Conservation (phyloP, 2,797 vertebrate genomes). For the Adrianichthys oophorus region DNA sequence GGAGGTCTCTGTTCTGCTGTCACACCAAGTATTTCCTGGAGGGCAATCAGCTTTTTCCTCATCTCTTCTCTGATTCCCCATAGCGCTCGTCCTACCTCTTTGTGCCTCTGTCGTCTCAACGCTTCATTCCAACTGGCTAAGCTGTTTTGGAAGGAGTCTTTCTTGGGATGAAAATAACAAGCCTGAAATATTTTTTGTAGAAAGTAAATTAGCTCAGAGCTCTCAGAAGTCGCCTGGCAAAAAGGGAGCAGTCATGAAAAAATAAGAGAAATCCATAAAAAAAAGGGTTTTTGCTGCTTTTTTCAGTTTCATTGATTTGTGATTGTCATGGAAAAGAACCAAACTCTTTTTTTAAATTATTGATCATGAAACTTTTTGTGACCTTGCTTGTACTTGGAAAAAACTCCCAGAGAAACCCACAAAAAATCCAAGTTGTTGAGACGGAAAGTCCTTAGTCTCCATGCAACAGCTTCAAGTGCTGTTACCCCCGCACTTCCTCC, state of each 20-base stretch:
- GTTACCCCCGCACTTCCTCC: slow-evolving; percentile 41
- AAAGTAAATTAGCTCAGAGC: slow-evolving; percentile 32
- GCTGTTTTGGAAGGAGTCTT: slow-evolving; percentile 70
- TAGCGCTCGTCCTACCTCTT: slow-evolving; percentile 44
- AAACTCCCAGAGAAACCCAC: slow-evolving; percentile 9
- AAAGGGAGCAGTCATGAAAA: slow-evolving; percentile 7
- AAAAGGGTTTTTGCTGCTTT: not conserved
- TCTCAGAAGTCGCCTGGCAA: slow-evolving; percentile 28
- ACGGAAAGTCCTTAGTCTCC: slow-evolving; percentile 32
- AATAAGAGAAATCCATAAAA: not conserved
- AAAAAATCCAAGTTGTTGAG: slow-evolving; percentile 28
- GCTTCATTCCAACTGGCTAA: slow-evolving; percentile 70
- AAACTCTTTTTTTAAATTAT: not conserved
- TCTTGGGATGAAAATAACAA: slow-evolving; percentile 72
- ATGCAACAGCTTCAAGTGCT: slow-evolving; percentile 58
- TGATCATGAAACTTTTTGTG: slow-evolving; percentile 24
- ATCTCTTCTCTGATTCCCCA: slow-evolving; percentile 43
- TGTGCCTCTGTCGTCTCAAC: slow-evolving; percentile 42
- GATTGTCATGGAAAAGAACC: not conserved
- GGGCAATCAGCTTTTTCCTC: slow-evolving; percentile 73
- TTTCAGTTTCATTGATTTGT: slow-evolving; percentile 1
- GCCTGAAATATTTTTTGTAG: slow-evolving; percentile 28
- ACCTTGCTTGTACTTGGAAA: slow-evolving; percentile 56
- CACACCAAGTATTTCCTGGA: slow-evolving; percentile 79
- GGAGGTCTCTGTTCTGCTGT: slow-evolving; percentile 79